Evolutionary conservation across 2,113 vertebrate species (phyloP).

Genomic region (Geococcyx californianus): DNA sequence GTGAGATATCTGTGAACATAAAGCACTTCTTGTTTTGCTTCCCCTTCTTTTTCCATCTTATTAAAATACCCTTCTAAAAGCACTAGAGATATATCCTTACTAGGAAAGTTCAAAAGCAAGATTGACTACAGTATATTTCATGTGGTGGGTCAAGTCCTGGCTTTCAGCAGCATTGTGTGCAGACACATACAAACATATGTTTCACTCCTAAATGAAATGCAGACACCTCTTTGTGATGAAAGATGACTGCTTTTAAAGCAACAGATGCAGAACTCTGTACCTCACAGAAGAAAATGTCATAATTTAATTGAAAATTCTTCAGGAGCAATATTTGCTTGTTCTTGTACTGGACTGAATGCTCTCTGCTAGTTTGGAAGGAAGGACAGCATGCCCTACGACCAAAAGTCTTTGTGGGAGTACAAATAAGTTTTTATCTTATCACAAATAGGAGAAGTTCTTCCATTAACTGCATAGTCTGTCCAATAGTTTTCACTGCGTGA

Average conservation of each 20-base stretch:
- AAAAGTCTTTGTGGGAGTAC: not conserved
- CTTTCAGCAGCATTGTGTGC: not conserved
- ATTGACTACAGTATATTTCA: not conserved
- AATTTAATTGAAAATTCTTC: not conserved
- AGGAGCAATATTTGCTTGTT: not conserved
- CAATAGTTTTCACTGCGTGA: not conserved
- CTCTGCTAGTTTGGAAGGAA: not conserved
- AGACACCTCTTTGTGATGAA: not conserved
- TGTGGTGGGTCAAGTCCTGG: not conserved
- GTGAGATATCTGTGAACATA: conserved; percentile 56
- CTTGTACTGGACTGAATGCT: not conserved
- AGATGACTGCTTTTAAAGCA: not conserved
- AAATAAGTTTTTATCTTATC: not conserved
- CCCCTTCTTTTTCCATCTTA: conserved; percentile 53
- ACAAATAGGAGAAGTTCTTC: not conserved
- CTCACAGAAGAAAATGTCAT: not conserved
- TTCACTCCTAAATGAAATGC: not conserved
- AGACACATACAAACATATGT: not conserved
- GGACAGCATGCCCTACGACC: not conserved
- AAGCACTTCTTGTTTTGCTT: conserved; percentile 56
- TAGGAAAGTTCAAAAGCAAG: conserved; percentile 19
- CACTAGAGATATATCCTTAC: not conserved
- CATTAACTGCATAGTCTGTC: not conserved
- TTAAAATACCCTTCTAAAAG: conserved; percentile 1
- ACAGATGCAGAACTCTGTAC: not conserved